phyloP scores from a whole-genome alignment of 2,113 vertebrate species.

The Tiliqua scincoides region DNA sequence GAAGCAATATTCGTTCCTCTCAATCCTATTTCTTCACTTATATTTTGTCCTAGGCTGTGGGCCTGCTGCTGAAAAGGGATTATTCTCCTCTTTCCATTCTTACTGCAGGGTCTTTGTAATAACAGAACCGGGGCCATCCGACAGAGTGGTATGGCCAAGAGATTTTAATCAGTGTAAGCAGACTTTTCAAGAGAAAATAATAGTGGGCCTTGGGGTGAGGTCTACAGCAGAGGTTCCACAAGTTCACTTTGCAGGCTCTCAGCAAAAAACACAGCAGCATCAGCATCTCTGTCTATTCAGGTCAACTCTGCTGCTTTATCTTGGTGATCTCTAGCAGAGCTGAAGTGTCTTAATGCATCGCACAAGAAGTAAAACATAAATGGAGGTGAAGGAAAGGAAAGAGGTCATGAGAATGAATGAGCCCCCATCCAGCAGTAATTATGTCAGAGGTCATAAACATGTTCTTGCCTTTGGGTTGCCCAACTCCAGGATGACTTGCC shows the following conservation, averaged over 20 bases:
- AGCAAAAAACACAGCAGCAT: background rate
- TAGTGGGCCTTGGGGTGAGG: background rate
- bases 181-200: background rate
- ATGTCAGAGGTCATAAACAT: background rate
- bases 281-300: rapidly evolving
- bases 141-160: conserved; percentile 21
- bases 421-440: background rate
- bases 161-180: background rate
- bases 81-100: conserved; percentile 8
- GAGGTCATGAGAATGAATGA: background rate
- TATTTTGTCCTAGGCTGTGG: conserved; percentile 6
- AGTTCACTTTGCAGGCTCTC: background rate
- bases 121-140: rapidly evolving
- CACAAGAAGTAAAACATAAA: background rate
- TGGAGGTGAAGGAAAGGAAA: background rate
- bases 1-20: background rate
- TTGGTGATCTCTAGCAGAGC: background rate
- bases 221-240: background rate
- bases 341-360: background rate
- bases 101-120: background rate
- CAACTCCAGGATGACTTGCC: background rate
- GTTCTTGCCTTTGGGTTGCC: background rate
- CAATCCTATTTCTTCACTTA: background rate
- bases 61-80: background rate
- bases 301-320: background rate